Conservation (phyloP, 2,113 vertebrate species). For the Pampusana beccarii region DNA sequence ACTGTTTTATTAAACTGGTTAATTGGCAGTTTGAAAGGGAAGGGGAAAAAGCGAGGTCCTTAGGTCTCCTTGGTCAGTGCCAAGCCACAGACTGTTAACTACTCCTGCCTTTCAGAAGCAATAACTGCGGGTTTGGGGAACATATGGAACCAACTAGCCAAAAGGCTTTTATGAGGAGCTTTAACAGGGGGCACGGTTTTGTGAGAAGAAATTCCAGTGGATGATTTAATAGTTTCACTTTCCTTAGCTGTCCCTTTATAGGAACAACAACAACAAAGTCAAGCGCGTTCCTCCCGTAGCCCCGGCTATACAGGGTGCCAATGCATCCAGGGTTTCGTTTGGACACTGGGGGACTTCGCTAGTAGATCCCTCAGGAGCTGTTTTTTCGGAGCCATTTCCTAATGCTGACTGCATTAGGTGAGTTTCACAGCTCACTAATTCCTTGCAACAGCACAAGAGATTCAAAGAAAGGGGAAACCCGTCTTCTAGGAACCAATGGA, state of each 20-base stretch:
- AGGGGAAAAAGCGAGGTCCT: neutral
- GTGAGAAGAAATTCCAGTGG: constrained; percentile 71
- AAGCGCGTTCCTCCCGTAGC: neutral
- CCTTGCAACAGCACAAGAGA: constrained; percentile 47
- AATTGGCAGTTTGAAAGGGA: constrained; percentile 57
- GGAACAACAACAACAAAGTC: constrained; percentile 57
- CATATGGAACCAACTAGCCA: constrained; percentile 74
- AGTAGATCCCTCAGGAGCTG: constrained; percentile 24
- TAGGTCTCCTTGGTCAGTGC: constrained; percentile 66
- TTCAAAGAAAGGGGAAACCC: constrained; percentile 33
- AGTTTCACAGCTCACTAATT: constrained; percentile 71
- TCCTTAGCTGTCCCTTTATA: constrained; percentile 70
- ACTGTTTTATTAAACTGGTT: constrained; percentile 55
- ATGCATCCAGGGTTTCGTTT: constrained; percentile 54
- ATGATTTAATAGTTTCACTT: constrained; percentile 75
- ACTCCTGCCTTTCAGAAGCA: constrained; percentile 74
- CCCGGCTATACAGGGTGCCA: neutral
- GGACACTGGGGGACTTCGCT: constrained; percentile 47
- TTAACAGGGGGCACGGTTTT: constrained; percentile 69
- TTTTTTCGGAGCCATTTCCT: constrained; percentile 64
- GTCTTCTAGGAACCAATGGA: constrained; percentile 35
- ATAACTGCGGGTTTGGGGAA: constrained; percentile 66
- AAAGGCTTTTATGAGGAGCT: constrained; percentile 71
- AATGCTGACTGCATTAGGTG: constrained; percentile 68
- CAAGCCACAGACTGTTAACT: constrained; percentile 74